Conservation (phyloP, 2,797 vertebrate genomes). For the Prionace glauca region DNA sequence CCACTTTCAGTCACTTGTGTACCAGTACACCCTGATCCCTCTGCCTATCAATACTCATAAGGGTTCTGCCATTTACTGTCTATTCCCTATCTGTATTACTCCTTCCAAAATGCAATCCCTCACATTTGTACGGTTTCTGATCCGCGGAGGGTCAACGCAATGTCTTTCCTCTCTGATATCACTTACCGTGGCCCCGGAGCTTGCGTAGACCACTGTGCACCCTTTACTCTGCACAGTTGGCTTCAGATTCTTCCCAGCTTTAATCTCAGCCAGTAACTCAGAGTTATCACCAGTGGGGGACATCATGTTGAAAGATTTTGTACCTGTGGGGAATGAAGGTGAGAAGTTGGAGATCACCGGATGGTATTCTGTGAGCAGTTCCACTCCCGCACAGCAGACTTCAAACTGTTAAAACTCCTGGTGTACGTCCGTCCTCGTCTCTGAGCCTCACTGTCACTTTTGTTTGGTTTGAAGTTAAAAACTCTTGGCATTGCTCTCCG, state of each 20-base stretch:
- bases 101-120: no score
- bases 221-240: constrained; percentile 91
- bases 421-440: not conserved
- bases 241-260: constrained; percentile 91
- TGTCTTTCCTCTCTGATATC: not conserved
- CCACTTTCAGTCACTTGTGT: no score
- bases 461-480: no score
- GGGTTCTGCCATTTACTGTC: no score
- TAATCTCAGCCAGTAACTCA: constrained; percentile 94
- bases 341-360: constrained; percentile 38
- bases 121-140: no score
- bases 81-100: no score
- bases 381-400: not conserved
- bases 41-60: no score
- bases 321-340: constrained; percentile 60
- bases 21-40: no score
- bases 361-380: constrained; percentile 33
- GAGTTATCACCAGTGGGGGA: constrained; percentile 94
- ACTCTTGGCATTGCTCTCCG: no score
- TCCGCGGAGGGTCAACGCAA: not conserved
- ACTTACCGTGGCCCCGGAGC: constrained; percentile 42
- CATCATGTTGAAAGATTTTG: constrained; percentile 99
- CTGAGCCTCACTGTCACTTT: no score
- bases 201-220: constrained; percentile 84
- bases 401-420: not conserved